These are phyloP conservation scores for Lithobates sylvaticus DNA, from an alignment of 2,797 vertebrate species.

Conservation along the genomic window DNA sequence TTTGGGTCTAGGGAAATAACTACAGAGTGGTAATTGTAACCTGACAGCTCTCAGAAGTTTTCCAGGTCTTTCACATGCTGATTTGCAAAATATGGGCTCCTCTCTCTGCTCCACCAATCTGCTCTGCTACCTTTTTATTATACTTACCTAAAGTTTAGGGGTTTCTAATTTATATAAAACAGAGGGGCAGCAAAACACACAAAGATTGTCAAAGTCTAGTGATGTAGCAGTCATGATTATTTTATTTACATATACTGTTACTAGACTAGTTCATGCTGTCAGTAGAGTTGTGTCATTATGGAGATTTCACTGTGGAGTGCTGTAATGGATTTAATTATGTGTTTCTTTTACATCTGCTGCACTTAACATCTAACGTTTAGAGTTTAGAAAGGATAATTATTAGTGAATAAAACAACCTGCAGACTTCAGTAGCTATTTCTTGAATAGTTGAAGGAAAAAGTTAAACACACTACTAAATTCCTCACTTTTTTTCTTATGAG, in stretches of 20 bases:
- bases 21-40: too few species aligned
- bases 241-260: slow-evolving; percentile 12
- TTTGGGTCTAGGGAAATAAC: too few species aligned
- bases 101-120: too few species aligned
- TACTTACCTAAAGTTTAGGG: background rate
- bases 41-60: too few species aligned
- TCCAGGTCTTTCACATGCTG: too few species aligned
- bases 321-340: slow-evolving; percentile 49
- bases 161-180: background rate
- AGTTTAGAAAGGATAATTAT: slow-evolving; percentile 36
- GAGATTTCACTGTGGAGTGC: slow-evolving; percentile 35
- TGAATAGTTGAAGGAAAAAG: background rate
- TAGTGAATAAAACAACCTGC: slow-evolving; percentile 18
- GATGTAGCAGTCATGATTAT: slow-evolving; percentile 6
- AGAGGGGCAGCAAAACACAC: background rate
- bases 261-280: background rate
- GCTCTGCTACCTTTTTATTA: background rate
- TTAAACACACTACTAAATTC: background rate
- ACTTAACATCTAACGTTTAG: slow-evolving; percentile 23
- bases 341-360: slow-evolving; percentile 51
- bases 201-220: background rate
- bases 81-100: too few species aligned
- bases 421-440: background rate
- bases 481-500: background rate
- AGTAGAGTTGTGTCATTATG: slow-evolving; percentile 36